Evolutionary conservation across 2,113 vertebrate genomes (phyloP), one percentile per base, ranked within the genome.

Genomic region (Rhinolophus ferrumequinum): DNA sequence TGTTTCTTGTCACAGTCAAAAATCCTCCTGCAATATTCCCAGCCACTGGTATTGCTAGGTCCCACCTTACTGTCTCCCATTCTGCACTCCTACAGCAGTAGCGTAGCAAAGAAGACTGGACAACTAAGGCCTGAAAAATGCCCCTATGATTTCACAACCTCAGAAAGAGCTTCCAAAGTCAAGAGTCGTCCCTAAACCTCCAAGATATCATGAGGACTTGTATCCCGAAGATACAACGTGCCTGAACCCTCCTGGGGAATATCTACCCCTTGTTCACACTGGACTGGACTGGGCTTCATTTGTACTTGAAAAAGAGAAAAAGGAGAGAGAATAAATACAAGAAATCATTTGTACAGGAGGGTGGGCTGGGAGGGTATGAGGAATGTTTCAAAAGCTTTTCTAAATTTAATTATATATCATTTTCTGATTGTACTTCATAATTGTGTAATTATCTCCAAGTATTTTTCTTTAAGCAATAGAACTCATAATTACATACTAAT

Each of bases 401-500:
- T 93, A 96, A 93, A 96, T 96, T 93, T 70, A 96, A 93, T 90
- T 54, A 22, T 91, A 95, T 94, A 95, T 7, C 88, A 90, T 84
- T 96, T 98, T 82, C 6, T 54, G 97, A 97, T 47, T 91, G 97
- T 97, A 97, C 93, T 96, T 95, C 88, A 50, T 98, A 96, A 95
- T 85, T 97, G 66, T 52, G 35, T 94, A 93, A 97, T 97, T 93
- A 73, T 97, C 83, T 84, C 90, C 64, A 96, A 56, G 96, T 77
- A 72, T 95, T 91, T 98, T 98, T 98, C 95, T 98, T 98, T 98
- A 94, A 97, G 91, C 88, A 96, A 97, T 69, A 77, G 95, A 85
- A 96, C 85, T 96, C 90, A 80, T 95, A 97, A 98, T 98, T 98
- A 92, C 22, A 64, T 70, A 52, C 95, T 98, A 97, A 98, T 97